A percentile compares a stretch with the other conserved stretches of the same genome.
phyloP scores from a whole-genome alignment of 2,888 invertebrate genomes.

The Morinoia aosen region DNA sequence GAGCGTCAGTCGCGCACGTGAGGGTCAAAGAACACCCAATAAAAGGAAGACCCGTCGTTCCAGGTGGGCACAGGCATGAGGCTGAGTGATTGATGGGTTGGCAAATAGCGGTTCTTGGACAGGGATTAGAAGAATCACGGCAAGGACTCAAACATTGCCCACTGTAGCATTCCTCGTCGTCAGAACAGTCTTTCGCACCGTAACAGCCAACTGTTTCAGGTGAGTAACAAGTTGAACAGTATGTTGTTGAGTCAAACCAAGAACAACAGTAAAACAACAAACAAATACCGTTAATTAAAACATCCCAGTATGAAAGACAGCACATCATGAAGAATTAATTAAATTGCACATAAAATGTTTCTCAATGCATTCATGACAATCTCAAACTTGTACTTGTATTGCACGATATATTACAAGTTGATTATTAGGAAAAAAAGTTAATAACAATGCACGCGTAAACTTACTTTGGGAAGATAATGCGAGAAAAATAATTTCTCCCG shows the following conservation, averaged over 20 bases:
- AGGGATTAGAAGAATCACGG: constrained; percentile 76
- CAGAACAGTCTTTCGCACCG: constrained; percentile 64
- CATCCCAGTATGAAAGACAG: constrained; percentile 44
- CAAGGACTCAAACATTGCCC: constrained; percentile 68
- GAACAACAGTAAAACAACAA: background rate
- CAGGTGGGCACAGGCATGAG: constrained; percentile 86
- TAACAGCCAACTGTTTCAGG: constrained; percentile 65
- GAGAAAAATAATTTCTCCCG: background rate
- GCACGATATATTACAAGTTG: background rate
- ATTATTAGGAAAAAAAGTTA: background rate
- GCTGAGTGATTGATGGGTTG: constrained; percentile 63
- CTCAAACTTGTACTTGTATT: background rate
- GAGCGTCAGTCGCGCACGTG: constrained; percentile 68
- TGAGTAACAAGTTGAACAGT: background rate
- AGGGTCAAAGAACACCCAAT: constrained; percentile 64
- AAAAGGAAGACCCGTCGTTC: constrained; percentile 79
- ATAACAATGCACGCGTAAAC: background rate
- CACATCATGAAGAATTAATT: constrained; percentile 32
- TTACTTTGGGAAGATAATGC: background rate
- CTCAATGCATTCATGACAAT: background rate
- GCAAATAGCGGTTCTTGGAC: constrained; percentile 72
- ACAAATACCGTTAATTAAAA: background rate
- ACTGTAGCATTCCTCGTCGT: constrained; percentile 66
- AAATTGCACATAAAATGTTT: background rate
- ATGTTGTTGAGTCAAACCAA: background rate